Evolutionary conservation across 2,888 invertebrate species (phyloP).

Genomic region (Poecilobothrus nobilitatus): DNA sequence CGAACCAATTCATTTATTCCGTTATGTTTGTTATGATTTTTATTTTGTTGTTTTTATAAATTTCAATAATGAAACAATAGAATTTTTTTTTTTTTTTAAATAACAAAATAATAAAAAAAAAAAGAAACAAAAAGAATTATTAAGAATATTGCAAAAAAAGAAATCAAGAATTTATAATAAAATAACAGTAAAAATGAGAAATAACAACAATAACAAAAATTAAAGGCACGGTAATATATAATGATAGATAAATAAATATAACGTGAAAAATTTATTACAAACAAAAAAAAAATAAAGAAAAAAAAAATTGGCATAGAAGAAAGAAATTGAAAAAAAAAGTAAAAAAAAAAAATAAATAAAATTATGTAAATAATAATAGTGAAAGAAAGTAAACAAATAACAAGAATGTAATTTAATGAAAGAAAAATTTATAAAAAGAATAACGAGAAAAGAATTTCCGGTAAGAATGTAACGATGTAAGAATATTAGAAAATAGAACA

Average conservation of each 20-base stretch:
- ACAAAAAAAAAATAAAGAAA: no score
- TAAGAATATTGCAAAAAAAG: neutral
- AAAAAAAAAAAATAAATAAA: no score
- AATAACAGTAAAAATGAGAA: neutral
- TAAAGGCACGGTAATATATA: neutral
- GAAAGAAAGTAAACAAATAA: no score
- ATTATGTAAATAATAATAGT: no score
- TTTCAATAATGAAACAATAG: conserved; percentile 6
- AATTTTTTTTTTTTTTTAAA: neutral
- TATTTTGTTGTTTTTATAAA: neutral
- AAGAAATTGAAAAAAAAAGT: no score
- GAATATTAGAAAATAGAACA: conserved; percentile 13
- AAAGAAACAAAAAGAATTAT: neutral
- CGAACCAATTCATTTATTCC: conserved; percentile 4
- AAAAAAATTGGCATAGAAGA: no score
- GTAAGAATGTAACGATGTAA: neutral
- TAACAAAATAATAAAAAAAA: neutral
- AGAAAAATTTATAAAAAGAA: neutral
- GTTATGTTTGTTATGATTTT: neutral
- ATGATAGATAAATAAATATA: neutral
- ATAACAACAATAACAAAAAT: neutral
- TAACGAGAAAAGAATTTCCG: neutral
- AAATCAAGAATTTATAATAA: neutral
- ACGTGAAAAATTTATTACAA: neutral
- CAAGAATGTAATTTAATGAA: neutral